Base-by-base conservation (phyloP, 2,113 vertebrate genomes). In the Eonycteris spelaea region DNA sequence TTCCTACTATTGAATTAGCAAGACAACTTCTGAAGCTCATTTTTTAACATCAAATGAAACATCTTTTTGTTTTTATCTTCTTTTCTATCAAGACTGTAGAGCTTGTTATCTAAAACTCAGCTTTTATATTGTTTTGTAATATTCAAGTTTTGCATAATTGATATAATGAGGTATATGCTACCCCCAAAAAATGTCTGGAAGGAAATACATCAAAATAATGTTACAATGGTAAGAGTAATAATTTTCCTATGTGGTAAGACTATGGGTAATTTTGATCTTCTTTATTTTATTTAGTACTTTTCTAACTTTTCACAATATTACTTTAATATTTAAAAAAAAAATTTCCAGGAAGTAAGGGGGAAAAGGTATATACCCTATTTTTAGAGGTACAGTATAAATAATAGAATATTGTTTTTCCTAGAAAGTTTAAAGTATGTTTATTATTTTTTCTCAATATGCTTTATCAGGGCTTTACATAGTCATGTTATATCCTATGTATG, bases 261-360 rank as follows among this genome's bases (percentile, higher is more conserved):
- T 68, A 38, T 35, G 24, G 51, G 11, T 71, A 79, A 74, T 68
- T 75, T 87, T 92, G 67, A 70, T 14, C 3, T 45, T 91, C 6
- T 78, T 51, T 45, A 63, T 82, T 92, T 92, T 83, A 78, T 75
- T 86, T 19, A 67, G 12, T 68, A 35, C 74, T 84, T 94, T 67
- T 48, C 13, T 77, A 94, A 73, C 86, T 61, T 61, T 75, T 96
- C 61, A n/a, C 0, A 88, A 65, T 65, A 48, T 86, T 51, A 88
- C 7, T 38, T 87, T 90, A 84, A 30, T 92, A 91, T 93, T 59
- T 82, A 67, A 61, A 73, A 80, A 73, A 80, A 73, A 86, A 80
- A 51, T 43, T 91, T 75, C 30, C 70, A 91, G 67, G 57, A 71
- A 85, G 93, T 38, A 51, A 92, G 38, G 19, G 33, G 16, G 5